These are phyloP conservation scores for Chironomus riparius DNA, from an alignment of 2,888 invertebrate species.

Conservation along the genomic window DNA sequence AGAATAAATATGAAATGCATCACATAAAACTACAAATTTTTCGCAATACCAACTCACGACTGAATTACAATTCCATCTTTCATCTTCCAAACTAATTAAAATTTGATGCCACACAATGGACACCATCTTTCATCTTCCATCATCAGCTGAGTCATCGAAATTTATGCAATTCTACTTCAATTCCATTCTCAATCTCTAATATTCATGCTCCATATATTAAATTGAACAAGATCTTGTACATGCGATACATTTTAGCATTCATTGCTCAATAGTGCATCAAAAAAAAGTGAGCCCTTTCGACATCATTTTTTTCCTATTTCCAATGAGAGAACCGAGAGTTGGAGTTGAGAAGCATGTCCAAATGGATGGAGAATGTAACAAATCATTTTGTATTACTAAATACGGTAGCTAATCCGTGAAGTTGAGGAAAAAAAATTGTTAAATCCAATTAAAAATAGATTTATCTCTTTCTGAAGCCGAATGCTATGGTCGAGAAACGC, in stretches of 20 bases:
- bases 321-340: background rate
- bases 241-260: background rate
- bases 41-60: too few species aligned
- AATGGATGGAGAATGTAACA: background rate
- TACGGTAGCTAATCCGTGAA: conserved; percentile 2
- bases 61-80: too few species aligned
- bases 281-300: background rate
- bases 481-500: conserved; percentile 23
- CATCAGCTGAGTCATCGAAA: too few species aligned
- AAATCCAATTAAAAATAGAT: conserved; percentile 27
- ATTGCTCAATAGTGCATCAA: background rate
- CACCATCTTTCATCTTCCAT: too few species aligned
- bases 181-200: background rate
- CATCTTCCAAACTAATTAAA: too few species aligned
- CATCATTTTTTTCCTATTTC: background rate
- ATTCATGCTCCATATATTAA: background rate
- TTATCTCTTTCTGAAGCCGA: conserved; percentile 29
- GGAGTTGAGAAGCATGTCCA: background rate
- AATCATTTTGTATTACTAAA: conserved; percentile 5
- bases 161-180: too few species aligned
- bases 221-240: background rate
- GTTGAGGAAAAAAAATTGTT: background rate
- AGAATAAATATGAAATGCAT: too few species aligned
- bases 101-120: too few species aligned
- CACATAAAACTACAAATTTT: too few species aligned